phyloP scores from a whole-genome alignment of 2,888 invertebrate species.

The Stenodema calcarata region DNA sequence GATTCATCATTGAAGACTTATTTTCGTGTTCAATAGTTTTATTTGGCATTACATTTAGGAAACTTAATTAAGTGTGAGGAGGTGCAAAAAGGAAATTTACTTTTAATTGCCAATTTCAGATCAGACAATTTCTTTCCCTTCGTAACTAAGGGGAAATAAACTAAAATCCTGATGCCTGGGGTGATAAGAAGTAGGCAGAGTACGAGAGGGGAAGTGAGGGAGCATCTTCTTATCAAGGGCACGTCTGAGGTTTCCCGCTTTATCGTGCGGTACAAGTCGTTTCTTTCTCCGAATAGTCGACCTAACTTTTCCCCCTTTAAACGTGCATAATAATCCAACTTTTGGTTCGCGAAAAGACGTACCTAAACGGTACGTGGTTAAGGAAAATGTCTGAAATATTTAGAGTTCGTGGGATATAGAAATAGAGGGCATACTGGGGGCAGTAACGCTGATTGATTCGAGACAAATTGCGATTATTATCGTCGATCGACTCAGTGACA shows the following conservation, averaged over 20 bases:
- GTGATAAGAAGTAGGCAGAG: neutral
- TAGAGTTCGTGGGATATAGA: too few relatives aligned
- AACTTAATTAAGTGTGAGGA: too few relatives aligned
- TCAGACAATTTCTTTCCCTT: neutral
- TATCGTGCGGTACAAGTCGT: neutral
- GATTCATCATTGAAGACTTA: too few relatives aligned
- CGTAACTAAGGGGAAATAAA: neutral
- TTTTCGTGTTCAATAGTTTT: too few relatives aligned
- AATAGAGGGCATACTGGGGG: too few relatives aligned
- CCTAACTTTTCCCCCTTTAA: neutral
- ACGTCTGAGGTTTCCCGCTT: neutral
- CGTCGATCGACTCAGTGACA: too few relatives aligned
- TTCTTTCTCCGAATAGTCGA: neutral
- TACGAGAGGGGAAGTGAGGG: neutral
- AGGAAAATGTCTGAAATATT: too few relatives aligned
- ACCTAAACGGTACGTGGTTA: too few relatives aligned
- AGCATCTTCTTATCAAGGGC: neutral
- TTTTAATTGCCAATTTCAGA: neutral
- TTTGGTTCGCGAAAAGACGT: neutral
- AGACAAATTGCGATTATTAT: too few relatives aligned
- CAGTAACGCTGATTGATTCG: too few relatives aligned
- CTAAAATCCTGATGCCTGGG: neutral
- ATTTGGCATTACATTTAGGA: too few relatives aligned
- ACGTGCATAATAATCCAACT: neutral
- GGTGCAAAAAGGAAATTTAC: too few relatives aligned